phyloP scores from a whole-genome alignment of 2,113 vertebrate genomes.

The Ictidomys tridecemlineatus region DNA sequence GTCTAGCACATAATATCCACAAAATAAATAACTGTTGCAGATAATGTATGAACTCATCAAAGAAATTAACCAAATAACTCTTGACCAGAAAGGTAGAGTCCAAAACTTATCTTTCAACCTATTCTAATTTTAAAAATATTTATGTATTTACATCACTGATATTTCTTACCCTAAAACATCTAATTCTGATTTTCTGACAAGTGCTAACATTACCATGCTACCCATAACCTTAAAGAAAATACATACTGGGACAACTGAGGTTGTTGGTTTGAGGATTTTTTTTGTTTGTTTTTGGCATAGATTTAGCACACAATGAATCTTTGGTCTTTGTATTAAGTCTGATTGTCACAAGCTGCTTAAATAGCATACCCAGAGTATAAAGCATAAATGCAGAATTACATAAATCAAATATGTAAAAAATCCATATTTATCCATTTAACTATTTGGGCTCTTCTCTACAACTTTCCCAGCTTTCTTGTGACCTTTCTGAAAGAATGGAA shows the following conservation, averaged over 20 bases:
- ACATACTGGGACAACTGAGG: background rate
- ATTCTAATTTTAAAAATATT: background rate
- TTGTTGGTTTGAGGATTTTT: background rate
- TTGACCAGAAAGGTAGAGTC: background rate
- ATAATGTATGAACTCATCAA: background rate
- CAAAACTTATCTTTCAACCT: background rate
- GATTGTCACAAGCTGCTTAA: slow-evolving; percentile 10
- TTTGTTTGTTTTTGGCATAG: background rate
- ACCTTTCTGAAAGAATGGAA: no score
- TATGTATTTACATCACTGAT: background rate
- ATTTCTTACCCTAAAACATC: slow-evolving; percentile 1
- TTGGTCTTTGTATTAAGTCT: slow-evolving; percentile 6
- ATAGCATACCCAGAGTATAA: background rate
- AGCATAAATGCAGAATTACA: slow-evolving; percentile 33
- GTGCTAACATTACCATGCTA: slow-evolving; percentile 40
- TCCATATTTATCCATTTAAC: background rate
- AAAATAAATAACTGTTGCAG: background rate
- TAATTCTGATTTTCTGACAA: slow-evolving; percentile 38
- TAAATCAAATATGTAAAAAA: background rate
- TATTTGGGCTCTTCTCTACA: slow-evolving; percentile 13
- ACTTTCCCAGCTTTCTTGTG: background rate
- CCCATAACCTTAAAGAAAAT: background rate
- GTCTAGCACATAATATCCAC: background rate
- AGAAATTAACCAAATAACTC: slow-evolving; percentile 36
- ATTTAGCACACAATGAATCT: background rate